Percentiles rank a stretch among this genome's conserved stretches.
Conservation (phyloP, 2,113 vertebrate genomes). For the Lasiurus borealis region DNA sequence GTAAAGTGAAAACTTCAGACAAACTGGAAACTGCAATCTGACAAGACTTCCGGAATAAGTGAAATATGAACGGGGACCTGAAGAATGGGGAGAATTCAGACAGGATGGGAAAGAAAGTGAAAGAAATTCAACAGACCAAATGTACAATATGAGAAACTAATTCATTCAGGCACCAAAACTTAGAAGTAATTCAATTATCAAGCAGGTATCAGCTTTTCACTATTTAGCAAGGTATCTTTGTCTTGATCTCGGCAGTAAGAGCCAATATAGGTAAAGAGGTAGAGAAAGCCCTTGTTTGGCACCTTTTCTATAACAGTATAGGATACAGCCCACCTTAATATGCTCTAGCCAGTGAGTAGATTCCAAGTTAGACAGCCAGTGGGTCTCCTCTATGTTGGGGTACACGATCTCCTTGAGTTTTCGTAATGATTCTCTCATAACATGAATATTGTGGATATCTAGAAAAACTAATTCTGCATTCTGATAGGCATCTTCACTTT, state of each 20-base stretch:
- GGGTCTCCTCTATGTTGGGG: conserved; percentile 96
- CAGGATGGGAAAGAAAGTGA: not conserved
- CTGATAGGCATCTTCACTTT: conserved; percentile 99
- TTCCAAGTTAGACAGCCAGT: conserved; percentile 98
- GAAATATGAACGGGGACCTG: not conserved
- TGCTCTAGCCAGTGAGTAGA: conserved; percentile 99
- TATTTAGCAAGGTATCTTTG: not conserved
- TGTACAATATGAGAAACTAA: not conserved
- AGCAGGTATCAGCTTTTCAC: not conserved
- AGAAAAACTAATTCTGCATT: conserved; percentile 97
- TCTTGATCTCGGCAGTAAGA: not conserved
- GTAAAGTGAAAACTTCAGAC: not conserved
- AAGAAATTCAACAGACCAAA: not conserved
- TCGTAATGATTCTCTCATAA: conserved; percentile 97
- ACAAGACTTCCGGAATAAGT: not conserved
- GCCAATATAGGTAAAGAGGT: not conserved
- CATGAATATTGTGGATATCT: conserved; percentile 99
- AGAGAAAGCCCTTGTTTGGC: not conserved
- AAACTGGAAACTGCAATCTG: not conserved
- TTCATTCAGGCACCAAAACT: not conserved
- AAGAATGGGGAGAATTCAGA: not conserved
- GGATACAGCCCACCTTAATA: conserved; percentile 91
- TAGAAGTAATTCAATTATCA: not conserved
- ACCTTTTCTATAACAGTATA: not conserved
- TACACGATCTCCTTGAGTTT: conserved; percentile 98